Evolutionary conservation across 2,888 invertebrate species (phyloP), one percentile per base, ranked within the genome.

Genomic region (Drosophila paracracens): DNA sequence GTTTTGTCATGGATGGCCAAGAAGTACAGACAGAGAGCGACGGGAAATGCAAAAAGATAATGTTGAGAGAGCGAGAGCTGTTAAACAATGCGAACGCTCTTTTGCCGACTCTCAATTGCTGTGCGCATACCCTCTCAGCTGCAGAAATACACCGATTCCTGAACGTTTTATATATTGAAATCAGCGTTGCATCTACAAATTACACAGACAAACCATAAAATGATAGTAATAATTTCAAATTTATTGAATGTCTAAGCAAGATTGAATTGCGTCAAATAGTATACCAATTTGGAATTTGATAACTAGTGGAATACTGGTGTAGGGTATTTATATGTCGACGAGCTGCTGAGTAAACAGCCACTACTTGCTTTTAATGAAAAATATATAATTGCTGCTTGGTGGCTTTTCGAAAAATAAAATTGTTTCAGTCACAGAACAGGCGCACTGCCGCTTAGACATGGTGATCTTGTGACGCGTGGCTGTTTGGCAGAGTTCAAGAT

Each of bases 371-470:
- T 79, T 88, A 85, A 88, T 82, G 72, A 89, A 80, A 67, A 88
- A 85, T 74, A 78, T 76, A 83, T 90, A 90, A 88, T 88, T 90
- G 83, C 76, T 75, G 87, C 83, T 79, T 69, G 70, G 66, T 74
- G 74, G 74, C 70, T 64, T 67, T 72, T 72, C 51, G 29, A 72
- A 63, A 66, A 70, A 72, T 52, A 71, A 74, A 77, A 85, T 79
- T 57, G 74, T 59, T 85, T 84, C 71, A 84, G 83, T 85, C 76
- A 58, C 68, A 88, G 69, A 88, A 65, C 56, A 79, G 63, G 68
- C 88, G 70, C 67, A 62, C 63, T 69, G 64, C 58, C 60, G 74
- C 62, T 61, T 69, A 59, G 84, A 79, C 81, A 31, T 25, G 21
- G 33, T 59, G 50, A 58, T 46, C 48, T 1, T 54, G 40, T 48